Conservation (phyloP, 2,797 vertebrate genomes). For the Trematomus bernacchii region DNA sequence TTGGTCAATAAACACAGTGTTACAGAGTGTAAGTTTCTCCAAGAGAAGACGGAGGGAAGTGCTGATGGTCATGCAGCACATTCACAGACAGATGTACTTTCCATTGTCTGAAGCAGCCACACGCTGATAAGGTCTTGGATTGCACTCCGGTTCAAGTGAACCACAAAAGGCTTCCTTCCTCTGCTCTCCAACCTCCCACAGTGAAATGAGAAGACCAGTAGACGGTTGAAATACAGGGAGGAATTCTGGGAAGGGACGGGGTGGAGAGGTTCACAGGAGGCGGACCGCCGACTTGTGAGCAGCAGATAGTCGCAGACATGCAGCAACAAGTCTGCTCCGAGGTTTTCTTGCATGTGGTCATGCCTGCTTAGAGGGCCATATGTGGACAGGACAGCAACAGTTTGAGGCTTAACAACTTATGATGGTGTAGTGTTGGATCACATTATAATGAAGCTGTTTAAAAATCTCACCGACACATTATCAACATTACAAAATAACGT, state of each 20-base stretch:
- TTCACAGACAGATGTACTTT: constrained; percentile 65
- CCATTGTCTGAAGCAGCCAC: constrained; percentile 65
- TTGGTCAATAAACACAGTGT: constrained; percentile 17
- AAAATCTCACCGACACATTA: neutral
- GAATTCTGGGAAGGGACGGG: constrained; percentile 61
- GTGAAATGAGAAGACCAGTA: constrained; percentile 64
- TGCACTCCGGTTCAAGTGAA: constrained; percentile 66
- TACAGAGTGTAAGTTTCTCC: constrained; percentile 24
- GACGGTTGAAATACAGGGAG: constrained; percentile 57
- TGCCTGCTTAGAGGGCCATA: neutral
- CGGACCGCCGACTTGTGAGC: constrained; percentile 17
- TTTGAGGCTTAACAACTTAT: neutral
- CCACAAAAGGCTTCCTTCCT: constrained; percentile 69
- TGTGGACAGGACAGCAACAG: neutral
- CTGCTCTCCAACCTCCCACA: constrained; percentile 66
- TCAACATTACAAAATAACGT: neutral
- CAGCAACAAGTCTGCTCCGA: constrained; percentile 28
- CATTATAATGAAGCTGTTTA: neutral
- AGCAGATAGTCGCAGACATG: constrained; percentile 26
- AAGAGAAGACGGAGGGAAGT: constrained; percentile 16
- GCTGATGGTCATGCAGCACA: constrained; percentile 39
- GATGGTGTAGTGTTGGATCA: neutral
- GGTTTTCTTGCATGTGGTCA: constrained; percentile 20
- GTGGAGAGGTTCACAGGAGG: constrained; percentile 42
- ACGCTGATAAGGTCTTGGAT: constrained; percentile 71